Conservation (phyloP, 2,797 vertebrate species). For the Sebastes diaconus region DNA sequence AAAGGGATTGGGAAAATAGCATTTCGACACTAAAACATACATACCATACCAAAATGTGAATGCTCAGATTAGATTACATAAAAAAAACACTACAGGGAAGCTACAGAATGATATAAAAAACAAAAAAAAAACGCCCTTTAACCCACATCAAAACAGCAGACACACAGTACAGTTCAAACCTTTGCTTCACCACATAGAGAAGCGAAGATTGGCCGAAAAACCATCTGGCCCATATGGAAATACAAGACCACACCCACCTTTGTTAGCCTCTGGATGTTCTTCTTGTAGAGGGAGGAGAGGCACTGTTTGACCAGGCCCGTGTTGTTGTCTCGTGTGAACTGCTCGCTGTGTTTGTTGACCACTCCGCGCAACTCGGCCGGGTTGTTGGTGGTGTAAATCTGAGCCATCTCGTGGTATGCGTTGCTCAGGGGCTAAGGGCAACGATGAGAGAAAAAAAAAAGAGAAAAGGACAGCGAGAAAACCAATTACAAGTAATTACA, state of each 20-base stretch:
- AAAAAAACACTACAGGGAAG: no score
- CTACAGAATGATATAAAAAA: no score
- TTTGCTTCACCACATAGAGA: background rate
- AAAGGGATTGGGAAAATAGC: no score
- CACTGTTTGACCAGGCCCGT: constrained; percentile 98
- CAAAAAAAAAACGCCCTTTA: background rate
- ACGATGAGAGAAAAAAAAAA: background rate
- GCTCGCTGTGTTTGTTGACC: constrained; percentile 96
- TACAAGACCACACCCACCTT: constrained; percentile 85
- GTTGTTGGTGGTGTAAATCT: constrained; percentile 97
- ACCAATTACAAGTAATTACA: background rate
- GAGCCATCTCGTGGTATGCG: constrained; percentile 96
- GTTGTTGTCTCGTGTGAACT: constrained; percentile 94
- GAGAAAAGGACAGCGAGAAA: background rate
- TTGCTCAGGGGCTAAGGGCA: constrained; percentile 93
- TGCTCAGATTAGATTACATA: no score
- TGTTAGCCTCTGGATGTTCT: constrained; percentile 98
- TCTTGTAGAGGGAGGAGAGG: constrained; percentile 98
- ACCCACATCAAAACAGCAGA: background rate
- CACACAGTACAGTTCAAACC: background rate
- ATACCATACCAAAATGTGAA: no score
- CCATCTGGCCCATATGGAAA: background rate
- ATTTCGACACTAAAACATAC: no score
- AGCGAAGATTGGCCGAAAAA: background rate
- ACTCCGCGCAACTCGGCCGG: constrained; percentile 92